Conservation (phyloP, 2,888 invertebrate species). For the Gerris lacustris region DNA sequence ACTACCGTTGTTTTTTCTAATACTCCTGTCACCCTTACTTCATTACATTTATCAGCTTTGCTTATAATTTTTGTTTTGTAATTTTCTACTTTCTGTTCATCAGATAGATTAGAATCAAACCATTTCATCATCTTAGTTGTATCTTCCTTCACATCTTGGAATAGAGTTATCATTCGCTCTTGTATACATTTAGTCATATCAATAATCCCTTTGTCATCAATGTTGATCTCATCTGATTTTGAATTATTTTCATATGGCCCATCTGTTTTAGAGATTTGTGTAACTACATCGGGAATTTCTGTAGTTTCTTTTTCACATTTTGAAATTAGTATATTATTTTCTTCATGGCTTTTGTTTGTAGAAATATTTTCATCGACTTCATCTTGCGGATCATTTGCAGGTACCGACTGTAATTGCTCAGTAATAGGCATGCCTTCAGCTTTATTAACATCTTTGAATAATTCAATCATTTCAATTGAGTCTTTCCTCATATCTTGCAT, state of each 20-base stretch:
- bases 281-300: too few species aligned
- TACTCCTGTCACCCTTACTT: too few species aligned
- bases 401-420: neutral
- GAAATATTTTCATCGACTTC: neutral
- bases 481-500: neutral
- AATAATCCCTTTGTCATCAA: neutral
- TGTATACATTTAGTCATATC: neutral
- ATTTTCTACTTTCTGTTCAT: too few species aligned
- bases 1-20: neutral
- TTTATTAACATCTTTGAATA: neutral
- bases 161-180: neutral
- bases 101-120: neutral
- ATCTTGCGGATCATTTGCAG: neutral
- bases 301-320: neutral
- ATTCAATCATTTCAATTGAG: neutral
- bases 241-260: neutral
- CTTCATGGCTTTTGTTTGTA: neutral
- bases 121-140: neutral
- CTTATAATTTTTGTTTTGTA: too few species aligned
- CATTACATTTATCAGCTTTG: too few species aligned
- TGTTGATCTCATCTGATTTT: neutral
- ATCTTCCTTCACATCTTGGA: neutral
- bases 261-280: neutral
- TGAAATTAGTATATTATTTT: neutral
- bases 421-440: neutral